Base-by-base conservation (phyloP, 2,113 vertebrate species). In the Nycticryphes semicollaris region DNA sequence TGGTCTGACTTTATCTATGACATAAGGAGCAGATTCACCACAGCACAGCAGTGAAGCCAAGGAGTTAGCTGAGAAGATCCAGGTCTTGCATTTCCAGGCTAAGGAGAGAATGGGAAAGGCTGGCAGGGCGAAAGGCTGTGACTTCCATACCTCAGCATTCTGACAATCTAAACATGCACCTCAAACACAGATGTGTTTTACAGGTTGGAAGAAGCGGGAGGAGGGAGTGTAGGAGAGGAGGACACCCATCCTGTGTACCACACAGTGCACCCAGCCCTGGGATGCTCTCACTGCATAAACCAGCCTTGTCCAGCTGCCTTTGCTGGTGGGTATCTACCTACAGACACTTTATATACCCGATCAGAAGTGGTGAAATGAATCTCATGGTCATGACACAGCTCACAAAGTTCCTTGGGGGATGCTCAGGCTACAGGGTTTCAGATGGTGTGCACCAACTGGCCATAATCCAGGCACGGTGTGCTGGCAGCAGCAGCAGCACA, bases 181-280 rank as follows among this genome's bases (percentile, higher is more conserved):
- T 80, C 87, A 51, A 79, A 69, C 68, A 35, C 5, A 51, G 48
- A 18, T 16, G 9, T 39, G 18, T 66, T 77, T 39, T 69, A 56
- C 13, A 51, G 8, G 28, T 43, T 43, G 48, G 66, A 75, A 79
- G 62, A 35, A 68, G 25, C 0, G 2, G 39, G 33, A 90, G 30
- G 14, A 80, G 53, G 47, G 64, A 69, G 10, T 1, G 7, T 22
- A 68, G 33, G 24, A 69, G 35, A 14, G 18, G 19, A 60, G 62
- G 69, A 76, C 10, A 33, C 10, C 12, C 67, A 16, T 41, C 24
- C 77, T 64, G 45, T 2, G 13, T n/a, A 54, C 30, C 0, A 0
- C 1, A 1, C 72, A 59, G 50, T 5, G 19, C 43, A 77, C 50
- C 57, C 50, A 77, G 73, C 45, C 18, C 33, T 35, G 28, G 51